Conservation (phyloP, 2,113 vertebrate species). For the Argyrosomus japonicus region DNA sequence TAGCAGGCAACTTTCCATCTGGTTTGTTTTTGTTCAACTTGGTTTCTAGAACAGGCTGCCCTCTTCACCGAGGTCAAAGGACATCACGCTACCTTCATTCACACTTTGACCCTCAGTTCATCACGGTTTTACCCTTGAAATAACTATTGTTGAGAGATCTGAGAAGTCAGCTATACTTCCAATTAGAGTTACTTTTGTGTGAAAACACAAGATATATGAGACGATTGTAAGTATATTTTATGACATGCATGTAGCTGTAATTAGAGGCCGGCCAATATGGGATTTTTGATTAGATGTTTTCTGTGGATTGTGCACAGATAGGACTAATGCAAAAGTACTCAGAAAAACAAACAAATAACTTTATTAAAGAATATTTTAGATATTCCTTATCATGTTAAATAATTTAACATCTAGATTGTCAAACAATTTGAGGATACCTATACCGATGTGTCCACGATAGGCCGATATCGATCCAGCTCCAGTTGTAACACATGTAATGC, state of each 20-base stretch:
- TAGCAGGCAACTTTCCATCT: conserved; percentile 34
- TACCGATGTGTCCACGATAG: no score
- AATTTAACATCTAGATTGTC: no score
- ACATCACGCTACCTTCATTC: conserved; percentile 25
- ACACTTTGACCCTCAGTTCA: conserved; percentile 46
- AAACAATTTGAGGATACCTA: no score
- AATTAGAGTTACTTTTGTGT: background rate
- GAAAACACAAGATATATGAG: background rate
- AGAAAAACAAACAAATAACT: no score
- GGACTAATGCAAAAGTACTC: no score
- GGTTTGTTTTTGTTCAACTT: conserved; percentile 54
- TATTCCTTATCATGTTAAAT: no score
- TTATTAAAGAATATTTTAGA: no score
- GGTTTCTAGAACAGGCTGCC: conserved; percentile 49
- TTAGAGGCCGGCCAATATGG: no score
- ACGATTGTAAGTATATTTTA: background rate
- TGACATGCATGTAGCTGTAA: background rate
- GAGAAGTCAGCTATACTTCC: conserved; percentile 2
- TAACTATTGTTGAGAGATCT: conserved; percentile 22
- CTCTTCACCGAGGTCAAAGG: conserved; percentile 36
- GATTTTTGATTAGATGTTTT: no score
- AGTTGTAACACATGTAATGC: background rate
- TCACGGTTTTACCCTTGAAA: background rate
- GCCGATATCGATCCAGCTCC: no score
- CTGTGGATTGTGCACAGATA: no score